Evolutionary conservation across 1,140 invertebrate genomes (phyloP), one percentile per base, ranked within the genome.

Genomic region (Eriosoma lanigerum): DNA sequence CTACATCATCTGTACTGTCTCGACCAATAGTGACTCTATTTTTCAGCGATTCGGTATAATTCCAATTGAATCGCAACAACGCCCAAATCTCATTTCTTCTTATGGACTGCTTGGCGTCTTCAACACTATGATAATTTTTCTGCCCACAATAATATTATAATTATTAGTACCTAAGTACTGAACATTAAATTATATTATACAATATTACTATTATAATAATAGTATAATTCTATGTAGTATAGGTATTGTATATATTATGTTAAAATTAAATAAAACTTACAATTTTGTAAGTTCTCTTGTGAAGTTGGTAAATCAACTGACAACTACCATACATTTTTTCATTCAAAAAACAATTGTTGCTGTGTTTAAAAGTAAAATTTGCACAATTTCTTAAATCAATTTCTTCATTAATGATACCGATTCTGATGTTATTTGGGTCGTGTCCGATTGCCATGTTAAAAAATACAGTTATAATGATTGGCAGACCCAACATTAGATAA

Each of bases 391-490:
- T 58, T 1, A 76, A 66, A 26, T 81, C 60, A 73, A 91, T 85
- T 86, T 97, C 95, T 80, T 93, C 87, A 86, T 96, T 96, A 48
- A 97, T 92, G 54, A 97, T 89, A 0, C 92, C 95, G 70, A 98
- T 85, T 78, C 90, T 90, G 3, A 98, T 87, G 21, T 92, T 91
- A 58, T 90, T 89, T 0, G 96, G 96, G 84, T 96, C 93, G 81
- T 93, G 91, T 13, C 96, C 96, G 81, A 98, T 96, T 21, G 96
- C 94, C 76, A 96, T 85, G 86, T 96, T 98, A 87, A 98, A 98
- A 17, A 98, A 87, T 38, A 96, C 89, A 82, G 97, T 96, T 88
- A 98, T 95, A 48, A 94, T 90, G 0, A 95, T 90, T 1, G 96
- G 96, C 64, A 98, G 87, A 38, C 93, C 92, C 81, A 97, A 92